phyloP scores from a whole-genome alignment of 2,888 invertebrate species.

The Clistopyga incitator region DNA sequence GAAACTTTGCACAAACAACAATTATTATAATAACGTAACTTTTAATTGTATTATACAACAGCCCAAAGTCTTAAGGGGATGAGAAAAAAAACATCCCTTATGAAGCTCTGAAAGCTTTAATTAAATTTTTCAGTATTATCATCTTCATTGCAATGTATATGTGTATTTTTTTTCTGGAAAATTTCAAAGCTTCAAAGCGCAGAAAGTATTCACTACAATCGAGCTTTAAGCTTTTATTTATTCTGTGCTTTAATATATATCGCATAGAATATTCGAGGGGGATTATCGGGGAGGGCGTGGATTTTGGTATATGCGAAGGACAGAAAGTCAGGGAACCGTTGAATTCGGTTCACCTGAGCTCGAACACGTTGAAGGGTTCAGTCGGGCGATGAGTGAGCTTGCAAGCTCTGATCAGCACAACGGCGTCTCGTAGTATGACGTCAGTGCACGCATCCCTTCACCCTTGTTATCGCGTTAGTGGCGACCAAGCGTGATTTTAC shows the following conservation, averaged over 20 bases:
- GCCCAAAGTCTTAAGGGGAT: no score
- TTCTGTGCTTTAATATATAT: not conserved
- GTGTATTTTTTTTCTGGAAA: no score
- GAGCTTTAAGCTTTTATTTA: not conserved
- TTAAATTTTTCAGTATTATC: no score
- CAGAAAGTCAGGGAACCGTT: conserved; percentile 51
- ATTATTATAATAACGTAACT: no score
- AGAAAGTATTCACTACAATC: not conserved
- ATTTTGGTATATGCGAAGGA: conserved; percentile 40
- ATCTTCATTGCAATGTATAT: no score
- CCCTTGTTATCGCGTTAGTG: conserved; percentile 74
- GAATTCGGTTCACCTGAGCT: conserved; percentile 62
- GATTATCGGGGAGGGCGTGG: conserved; percentile 27
- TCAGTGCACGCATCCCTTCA: conserved; percentile 72
- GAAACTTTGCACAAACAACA: no score
- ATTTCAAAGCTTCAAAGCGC: no score
- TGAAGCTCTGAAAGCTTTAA: no score
- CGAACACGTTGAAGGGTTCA: conserved; percentile 55
- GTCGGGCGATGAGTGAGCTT: conserved; percentile 51
- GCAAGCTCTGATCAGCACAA: conserved; percentile 53
- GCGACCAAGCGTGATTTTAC: conserved; percentile 72
- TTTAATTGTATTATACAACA: no score
- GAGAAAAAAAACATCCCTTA: no score
- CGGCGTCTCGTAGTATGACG: conserved; percentile 67
- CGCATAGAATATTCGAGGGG: conserved; percentile 1